Percentiles rank a stretch among this genome's conserved stretches.
phyloP scores from a whole-genome alignment of 2,888 invertebrate species.

The Meteorus cinctellus region DNA sequence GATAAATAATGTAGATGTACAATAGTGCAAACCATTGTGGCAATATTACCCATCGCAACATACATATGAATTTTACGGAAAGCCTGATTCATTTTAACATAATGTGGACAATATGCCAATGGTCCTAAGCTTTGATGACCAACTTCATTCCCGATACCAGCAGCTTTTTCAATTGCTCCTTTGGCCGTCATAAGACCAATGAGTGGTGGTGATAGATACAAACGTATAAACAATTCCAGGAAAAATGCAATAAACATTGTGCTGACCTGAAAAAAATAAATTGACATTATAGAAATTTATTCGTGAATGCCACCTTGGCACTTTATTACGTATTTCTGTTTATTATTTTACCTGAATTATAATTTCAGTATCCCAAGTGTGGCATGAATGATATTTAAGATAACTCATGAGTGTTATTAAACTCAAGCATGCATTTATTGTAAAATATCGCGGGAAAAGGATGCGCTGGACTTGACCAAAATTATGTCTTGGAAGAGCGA shows the following conservation, averaged over 20 bases:
- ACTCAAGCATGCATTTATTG: slow-evolving; percentile 84
- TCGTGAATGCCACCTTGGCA: not conserved
- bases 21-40: slow-evolving; percentile 80
- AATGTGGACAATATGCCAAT: slow-evolving; percentile 85
- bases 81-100: slow-evolving; percentile 82
- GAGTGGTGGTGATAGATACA: slow-evolving; percentile 85
- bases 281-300: slow-evolving; percentile 27
- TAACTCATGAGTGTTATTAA: slow-evolving; percentile 83
- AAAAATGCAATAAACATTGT: slow-evolving; percentile 81
- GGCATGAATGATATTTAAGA: slow-evolving; percentile 77
- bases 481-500: slow-evolving; percentile 87
- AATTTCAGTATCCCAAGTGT: slow-evolving; percentile 74
- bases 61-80: slow-evolving; percentile 86
- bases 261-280: slow-evolving; percentile 76
- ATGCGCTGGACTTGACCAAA: slow-evolving; percentile 92
- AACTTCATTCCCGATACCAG: slow-evolving; percentile 86
- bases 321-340: not conserved
- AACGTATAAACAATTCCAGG: slow-evolving; percentile 84
- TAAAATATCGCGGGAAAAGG: slow-evolving; percentile 90
- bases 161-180: slow-evolving; percentile 83
- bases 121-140: slow-evolving; percentile 83
- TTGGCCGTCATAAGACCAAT: slow-evolving; percentile 84
- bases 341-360: slow-evolving; percentile 74
- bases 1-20: slow-evolving; percentile 81
- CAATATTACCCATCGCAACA: slow-evolving; percentile 87